These are phyloP conservation scores for Euborellia annulipes DNA, from an alignment of 1,140 invertebrate species.

Conservation along the genomic window DNA sequence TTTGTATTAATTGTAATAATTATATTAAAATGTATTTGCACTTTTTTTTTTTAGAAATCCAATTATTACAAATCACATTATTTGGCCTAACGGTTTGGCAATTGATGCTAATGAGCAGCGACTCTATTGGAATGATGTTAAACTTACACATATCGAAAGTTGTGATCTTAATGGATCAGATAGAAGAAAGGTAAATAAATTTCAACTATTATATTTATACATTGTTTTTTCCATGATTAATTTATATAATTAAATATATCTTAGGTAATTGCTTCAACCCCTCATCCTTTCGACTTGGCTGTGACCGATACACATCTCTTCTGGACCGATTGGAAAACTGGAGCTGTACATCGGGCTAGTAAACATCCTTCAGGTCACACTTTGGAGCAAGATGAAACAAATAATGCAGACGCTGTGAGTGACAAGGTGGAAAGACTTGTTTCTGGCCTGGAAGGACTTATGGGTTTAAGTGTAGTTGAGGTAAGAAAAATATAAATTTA, in stretches of 20 bases:
- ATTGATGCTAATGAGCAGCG: constrained; percentile 56
- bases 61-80: constrained; percentile 53
- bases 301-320: constrained; percentile 57
- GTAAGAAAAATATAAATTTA: no score
- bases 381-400: not conserved
- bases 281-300: constrained; percentile 76
- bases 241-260: no score
- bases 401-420: not conserved
- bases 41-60: constrained; percentile 23
- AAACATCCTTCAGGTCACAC: constrained; percentile 27
- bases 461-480: no score
- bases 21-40: no score
- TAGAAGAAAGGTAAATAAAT: constrained; percentile 23
- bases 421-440: not conserved
- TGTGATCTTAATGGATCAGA: constrained; percentile 49
- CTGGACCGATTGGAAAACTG: constrained; percentile 74
- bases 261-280: constrained; percentile 15
- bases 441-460: no score
- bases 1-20: no score
- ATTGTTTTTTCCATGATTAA: no score
- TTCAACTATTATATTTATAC: constrained; percentile 24
- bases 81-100: constrained; percentile 79
- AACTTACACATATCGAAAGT: constrained; percentile 47
- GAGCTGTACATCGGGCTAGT: constrained; percentile 52
- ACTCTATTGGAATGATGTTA: constrained; percentile 67